These are phyloP conservation scores for Premnoplex brunnescens DNA, from an alignment of 2,797 vertebrate species.

Conservation along the genomic window DNA sequence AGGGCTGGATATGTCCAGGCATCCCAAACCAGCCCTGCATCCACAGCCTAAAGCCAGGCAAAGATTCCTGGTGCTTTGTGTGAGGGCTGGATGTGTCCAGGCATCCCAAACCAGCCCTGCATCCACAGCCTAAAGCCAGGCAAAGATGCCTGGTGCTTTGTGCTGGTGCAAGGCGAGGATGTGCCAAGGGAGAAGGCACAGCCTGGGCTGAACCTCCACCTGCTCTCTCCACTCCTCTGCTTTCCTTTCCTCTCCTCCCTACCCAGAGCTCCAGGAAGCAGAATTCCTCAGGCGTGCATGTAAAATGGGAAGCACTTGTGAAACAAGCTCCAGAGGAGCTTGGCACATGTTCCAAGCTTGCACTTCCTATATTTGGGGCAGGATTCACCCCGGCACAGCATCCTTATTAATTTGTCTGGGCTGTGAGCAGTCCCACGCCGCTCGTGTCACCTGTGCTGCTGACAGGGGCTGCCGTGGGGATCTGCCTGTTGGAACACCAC, in stretches of 20 bases:
- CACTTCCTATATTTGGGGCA: background rate
- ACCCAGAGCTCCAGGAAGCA: background rate
- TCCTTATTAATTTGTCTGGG: constrained; percentile 35
- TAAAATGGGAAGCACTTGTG: background rate
- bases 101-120: too few relatives aligned
- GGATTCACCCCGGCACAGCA: background rate
- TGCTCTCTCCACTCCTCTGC: background rate
- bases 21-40: too few relatives aligned
- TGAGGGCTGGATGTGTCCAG: too few relatives aligned
- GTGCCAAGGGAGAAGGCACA: background rate
- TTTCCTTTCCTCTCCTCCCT: background rate
- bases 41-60: too few relatives aligned
- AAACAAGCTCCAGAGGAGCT: constrained; percentile 45
- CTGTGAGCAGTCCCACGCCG: background rate
- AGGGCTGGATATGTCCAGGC: background rate
- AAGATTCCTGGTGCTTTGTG: too few relatives aligned
- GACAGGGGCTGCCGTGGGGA: background rate
- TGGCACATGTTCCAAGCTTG: background rate
- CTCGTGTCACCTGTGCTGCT: constrained; percentile 33
- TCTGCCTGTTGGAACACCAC: background rate
- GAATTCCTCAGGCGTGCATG: background rate
- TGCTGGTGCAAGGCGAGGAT: background rate
- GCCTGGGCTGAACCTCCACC: background rate
- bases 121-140: background rate
- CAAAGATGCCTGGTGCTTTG: background rate